These are phyloP conservation scores for Numida meleagris DNA, from an alignment of 2,113 vertebrate genomes.

Conservation along the genomic window DNA sequence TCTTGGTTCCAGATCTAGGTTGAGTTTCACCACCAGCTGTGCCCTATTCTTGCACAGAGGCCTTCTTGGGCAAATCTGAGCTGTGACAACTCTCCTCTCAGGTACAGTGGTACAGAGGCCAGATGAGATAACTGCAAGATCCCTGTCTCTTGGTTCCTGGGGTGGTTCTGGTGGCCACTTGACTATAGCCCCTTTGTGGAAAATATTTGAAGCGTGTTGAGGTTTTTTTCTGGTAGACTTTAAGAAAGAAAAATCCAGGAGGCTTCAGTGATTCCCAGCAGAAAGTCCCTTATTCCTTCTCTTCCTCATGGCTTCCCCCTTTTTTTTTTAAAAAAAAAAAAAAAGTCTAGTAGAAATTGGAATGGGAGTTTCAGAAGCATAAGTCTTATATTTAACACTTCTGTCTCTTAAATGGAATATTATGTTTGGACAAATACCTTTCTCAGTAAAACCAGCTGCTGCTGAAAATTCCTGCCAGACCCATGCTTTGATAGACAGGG, in stretches of 20 bases:
- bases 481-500: background rate
- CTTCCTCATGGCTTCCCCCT: background rate
- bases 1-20: background rate
- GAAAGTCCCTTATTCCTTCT: background rate
- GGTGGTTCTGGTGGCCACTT: slow-evolving; percentile 13
- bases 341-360: background rate
- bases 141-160: background rate
- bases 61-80: background rate
- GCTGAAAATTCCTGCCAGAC: background rate
- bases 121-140: fast-evolving
- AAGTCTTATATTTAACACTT: background rate
- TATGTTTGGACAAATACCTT: background rate
- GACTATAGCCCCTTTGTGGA: background rate
- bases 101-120: background rate
- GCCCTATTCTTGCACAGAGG: background rate
- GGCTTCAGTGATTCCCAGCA: background rate
- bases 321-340: background rate
- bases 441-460: background rate
- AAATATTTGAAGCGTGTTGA: background rate
- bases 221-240: background rate
- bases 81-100: background rate
- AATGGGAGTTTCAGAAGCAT: background rate
- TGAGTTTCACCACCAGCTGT: background rate
- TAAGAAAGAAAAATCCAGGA: background rate
- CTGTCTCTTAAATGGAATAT: background rate